Conservation (phyloP, 2,797 vertebrate species). For the Chrysocyon brachyurus region DNA sequence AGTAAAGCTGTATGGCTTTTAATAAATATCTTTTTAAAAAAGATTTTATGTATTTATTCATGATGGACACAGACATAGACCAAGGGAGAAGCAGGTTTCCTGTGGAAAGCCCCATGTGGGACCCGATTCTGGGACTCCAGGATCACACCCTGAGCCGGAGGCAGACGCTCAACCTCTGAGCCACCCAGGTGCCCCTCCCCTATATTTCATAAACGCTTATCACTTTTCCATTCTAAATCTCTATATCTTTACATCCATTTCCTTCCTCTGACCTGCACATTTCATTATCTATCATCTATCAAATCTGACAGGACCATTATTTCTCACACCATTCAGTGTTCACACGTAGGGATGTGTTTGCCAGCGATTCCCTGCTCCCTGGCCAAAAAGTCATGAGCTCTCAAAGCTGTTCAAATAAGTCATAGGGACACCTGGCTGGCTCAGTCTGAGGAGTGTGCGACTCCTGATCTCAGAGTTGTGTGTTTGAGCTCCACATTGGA, state of each 20-base stretch:
- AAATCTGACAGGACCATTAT: neutral
- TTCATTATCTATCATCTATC: neutral
- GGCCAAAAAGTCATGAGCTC: neutral
- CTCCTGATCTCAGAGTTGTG: neutral
- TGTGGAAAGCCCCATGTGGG: neutral
- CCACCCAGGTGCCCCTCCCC: neutral
- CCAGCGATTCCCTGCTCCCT: neutral
- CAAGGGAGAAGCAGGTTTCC: neutral
- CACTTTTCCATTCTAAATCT: constrained; percentile 12
- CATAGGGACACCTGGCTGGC: neutral
- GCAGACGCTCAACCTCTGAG: neutral
- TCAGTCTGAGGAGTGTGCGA: neutral
- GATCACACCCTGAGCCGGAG: neutral
- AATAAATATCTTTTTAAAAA: neutral
- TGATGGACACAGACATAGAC: neutral
- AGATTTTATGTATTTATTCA: neutral
- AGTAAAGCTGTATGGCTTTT: constrained; percentile 30
- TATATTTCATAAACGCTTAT: neutral
- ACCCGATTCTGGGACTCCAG: neutral
- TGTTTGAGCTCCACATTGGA: neutral
- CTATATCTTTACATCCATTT: neutral
- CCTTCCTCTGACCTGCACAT: neutral
- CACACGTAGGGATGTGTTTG: neutral
- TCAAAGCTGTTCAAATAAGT: neutral
- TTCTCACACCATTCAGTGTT: neutral